Evolutionary conservation across 2,113 vertebrate genomes (phyloP).

Genomic region (Nannobrachium achirus): DNA sequence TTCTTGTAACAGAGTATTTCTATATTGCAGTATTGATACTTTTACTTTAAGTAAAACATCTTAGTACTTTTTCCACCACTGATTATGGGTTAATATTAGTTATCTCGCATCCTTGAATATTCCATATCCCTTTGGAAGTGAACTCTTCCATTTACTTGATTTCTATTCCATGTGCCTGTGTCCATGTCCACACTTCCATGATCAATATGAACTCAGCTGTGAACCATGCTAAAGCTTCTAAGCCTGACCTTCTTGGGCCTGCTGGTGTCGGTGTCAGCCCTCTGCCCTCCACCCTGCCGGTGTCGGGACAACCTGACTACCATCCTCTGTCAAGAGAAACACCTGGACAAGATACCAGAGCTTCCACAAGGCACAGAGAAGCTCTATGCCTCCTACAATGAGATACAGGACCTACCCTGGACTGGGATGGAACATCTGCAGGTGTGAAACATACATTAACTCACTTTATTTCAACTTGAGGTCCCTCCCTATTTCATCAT

Average conservation of each 20-base stretch:
- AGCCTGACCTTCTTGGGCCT: conserved; percentile 33
- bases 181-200: too few species aligned
- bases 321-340: conserved; percentile 38
- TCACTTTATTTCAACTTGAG: background rate
- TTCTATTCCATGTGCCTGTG: background rate
- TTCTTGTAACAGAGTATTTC: too few species aligned
- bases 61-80: too few species aligned
- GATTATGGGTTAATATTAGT: too few species aligned
- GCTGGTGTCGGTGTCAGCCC: conserved; percentile 1
- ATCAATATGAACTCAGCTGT: background rate
- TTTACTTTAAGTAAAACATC: too few species aligned
- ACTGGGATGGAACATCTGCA: conserved; percentile 57
- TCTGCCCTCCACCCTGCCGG: conserved; percentile 52
- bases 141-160: too few species aligned
- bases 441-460: conserved; percentile 26
- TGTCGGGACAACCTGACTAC: conserved; percentile 42
- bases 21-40: too few species aligned
- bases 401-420: conserved; percentile 55
- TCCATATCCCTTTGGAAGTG: too few species aligned
- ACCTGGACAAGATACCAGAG: conserved; percentile 52
- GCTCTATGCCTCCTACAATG: conserved; percentile 61
- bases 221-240: conserved; percentile 40
- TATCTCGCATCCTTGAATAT: too few species aligned
- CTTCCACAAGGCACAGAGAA: conserved; percentile 41
- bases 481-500: too few species aligned